These are phyloP conservation scores for Iguana delicatissima DNA, from an alignment of 2,797 vertebrate genomes.

Conservation along the genomic window DNA sequence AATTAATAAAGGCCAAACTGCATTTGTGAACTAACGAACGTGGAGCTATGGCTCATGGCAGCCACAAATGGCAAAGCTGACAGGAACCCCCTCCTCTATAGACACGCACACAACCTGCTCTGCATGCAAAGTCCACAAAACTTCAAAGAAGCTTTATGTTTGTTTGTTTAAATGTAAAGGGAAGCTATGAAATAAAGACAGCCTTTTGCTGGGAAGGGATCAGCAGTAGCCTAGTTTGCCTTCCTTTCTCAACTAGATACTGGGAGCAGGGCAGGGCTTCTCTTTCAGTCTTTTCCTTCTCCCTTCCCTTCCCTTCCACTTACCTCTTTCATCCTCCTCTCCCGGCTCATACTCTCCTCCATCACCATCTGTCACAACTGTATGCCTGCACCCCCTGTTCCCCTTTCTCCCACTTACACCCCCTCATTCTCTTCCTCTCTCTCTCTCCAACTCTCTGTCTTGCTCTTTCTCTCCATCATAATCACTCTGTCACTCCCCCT, in stretches of 20 bases:
- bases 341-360: constrained; percentile 36
- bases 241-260: constrained; percentile 9
- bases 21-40: neutral
- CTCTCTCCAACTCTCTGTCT: neutral
- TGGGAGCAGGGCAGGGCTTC: constrained; percentile 21
- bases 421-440: constrained; percentile 16
- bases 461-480: constrained; percentile 51
- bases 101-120: neutral
- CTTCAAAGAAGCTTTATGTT: neutral
- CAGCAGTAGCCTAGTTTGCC: constrained; percentile 3
- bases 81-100: neutral
- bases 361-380: constrained; percentile 50
- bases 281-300: constrained; percentile 37
- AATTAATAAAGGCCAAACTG: constrained; percentile 28
- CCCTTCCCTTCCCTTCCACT: constrained; percentile 29
- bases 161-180: neutral
- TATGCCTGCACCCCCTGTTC: constrained; percentile 53
- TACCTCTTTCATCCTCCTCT: constrained; percentile 34
- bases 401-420: constrained; percentile 12
- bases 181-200: neutral
- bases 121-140: constrained; percentile 17
- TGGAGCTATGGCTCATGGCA: neutral
- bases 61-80: neutral
- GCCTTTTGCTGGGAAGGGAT: neutral
- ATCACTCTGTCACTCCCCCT: constrained; percentile 34